Base-by-base conservation (phyloP, 2,113 vertebrate species). In the Cololabis saira region DNA sequence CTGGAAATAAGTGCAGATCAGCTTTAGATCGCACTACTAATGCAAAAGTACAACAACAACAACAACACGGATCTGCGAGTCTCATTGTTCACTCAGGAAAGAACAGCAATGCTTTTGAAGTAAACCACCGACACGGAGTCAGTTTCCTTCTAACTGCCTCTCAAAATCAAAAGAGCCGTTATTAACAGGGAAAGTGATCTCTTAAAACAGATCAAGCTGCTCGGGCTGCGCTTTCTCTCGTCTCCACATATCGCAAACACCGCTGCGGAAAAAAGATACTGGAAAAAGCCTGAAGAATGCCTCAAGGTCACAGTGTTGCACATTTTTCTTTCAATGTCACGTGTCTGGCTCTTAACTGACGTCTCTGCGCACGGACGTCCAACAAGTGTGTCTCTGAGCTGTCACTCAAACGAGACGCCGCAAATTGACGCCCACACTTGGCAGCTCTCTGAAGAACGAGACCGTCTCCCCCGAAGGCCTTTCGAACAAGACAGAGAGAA, bases 371-470 rank as follows among this genome's bases (percentile, higher is more conserved):
- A 2, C 58, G 59, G 0, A 40, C 63, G 41, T 79, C 76, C 81
- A 79, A 81, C 74, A 55, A 85, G 81, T 57, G 71, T n/a, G 21
- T 84, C 81, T 78, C 47, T 1, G 1, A 78, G 76, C 81, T 80
- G 87, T 83, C 82, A 62, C 41, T 86, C 82, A 84, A 67, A 78
- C 24, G 2, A 30, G 48, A 76, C 79, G 79, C 77, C 84, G 85
- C 64, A 77, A 80, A 75, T 50, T 56, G 80, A 82, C 79, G 71
- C 86, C 81, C 83, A 80, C 83, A 40, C 67, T 57, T 48, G 71
- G 81, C 81, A 76, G 78, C 83, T 3, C 80, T 61, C 66, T 1
- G 48, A 75, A 59, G 81, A 42, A 68, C 40, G 2, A 15, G 51
- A 57, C 15, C 37, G 21, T 68, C 77, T 80, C 70, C 76, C 62